Evolutionary conservation across 2,888 invertebrate genomes (phyloP).

Genomic region (Pachliopta kotzebuea): DNA sequence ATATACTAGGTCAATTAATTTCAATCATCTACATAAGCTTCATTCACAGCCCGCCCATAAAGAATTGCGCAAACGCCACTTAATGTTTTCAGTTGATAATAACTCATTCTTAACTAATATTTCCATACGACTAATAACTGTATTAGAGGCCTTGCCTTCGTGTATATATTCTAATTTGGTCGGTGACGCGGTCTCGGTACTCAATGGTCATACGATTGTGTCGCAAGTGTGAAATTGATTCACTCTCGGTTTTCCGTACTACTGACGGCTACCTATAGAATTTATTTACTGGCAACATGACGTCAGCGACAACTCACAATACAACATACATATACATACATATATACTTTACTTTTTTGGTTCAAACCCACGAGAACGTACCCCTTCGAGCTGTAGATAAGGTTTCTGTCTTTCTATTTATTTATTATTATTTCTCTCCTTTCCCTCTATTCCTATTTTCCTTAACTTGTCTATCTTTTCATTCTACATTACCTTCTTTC

Average conservation of each 20-base stretch:
- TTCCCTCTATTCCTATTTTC: too few relatives aligned
- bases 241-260: conserved; percentile 17
- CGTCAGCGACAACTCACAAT: conserved; percentile 5
- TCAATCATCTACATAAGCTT: too few relatives aligned
- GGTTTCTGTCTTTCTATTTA: too few relatives aligned
- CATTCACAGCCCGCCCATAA: not conserved
- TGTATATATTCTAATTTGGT: conserved; percentile 26
- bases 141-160: conserved; percentile 7
- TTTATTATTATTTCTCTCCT: too few relatives aligned
- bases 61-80: conserved; percentile 12
- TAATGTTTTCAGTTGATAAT: conserved; percentile 9
- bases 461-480: too few relatives aligned
- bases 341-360: too few relatives aligned
- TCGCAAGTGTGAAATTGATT: conserved; percentile 31
- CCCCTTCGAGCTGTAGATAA: too few relatives aligned
- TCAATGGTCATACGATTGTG: conserved; percentile 19
- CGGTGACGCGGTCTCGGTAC: conserved; percentile 19
- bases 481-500: too few relatives aligned
- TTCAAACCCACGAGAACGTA: too few relatives aligned
- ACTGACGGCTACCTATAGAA: conserved; percentile 19
- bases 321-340: too few relatives aligned
- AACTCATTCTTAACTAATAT: conserved; percentile 16
- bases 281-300: conserved; percentile 17
- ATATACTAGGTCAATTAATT: too few relatives aligned
- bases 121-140: conserved; percentile 5